Evolutionary conservation across 2,113 vertebrate genomes (phyloP).

Genomic region (Notothenia coriiceps): DNA sequence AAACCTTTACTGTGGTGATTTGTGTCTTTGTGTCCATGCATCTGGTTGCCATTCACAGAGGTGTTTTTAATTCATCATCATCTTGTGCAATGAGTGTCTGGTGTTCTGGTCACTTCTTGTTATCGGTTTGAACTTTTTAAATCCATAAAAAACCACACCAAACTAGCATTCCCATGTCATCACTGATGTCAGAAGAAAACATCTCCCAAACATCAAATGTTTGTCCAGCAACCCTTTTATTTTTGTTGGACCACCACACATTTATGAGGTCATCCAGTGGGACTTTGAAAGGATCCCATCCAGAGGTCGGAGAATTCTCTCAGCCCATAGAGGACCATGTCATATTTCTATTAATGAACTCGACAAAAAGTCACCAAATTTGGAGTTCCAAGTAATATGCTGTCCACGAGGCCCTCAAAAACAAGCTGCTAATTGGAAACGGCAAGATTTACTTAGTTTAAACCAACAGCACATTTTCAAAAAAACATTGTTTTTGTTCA

Average conservation of each 20-base stretch:
- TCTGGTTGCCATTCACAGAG: no score
- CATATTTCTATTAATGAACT: not conserved
- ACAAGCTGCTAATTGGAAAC: not conserved
- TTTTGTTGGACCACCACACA: slow-evolving; percentile 15
- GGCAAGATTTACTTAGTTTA: no score
- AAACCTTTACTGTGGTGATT: not conserved
- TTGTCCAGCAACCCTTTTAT: slow-evolving; percentile 11
- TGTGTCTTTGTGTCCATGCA: not conserved
- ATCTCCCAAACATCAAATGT: not conserved
- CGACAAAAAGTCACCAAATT: not conserved
- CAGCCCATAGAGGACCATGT: not conserved
- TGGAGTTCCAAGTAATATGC: not conserved
- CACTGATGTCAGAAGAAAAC: not conserved
- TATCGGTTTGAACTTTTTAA: not conserved
- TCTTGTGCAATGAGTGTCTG: not conserved
- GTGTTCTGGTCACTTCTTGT: not conserved
- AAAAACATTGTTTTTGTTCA: no score
- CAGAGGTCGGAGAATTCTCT: not conserved
- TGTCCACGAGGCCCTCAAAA: not conserved
- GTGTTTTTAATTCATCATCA: not conserved
- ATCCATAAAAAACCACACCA: not conserved
- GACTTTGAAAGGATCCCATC: slow-evolving; percentile 17
- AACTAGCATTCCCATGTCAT: slow-evolving; percentile 1
- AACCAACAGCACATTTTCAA: no score
- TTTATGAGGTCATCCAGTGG: slow-evolving; percentile 28